Evolutionary conservation across 1,140 invertebrate genomes (phyloP), one percentile per base, ranked within the genome.

Genomic region (Monomorium pharaonis): DNA sequence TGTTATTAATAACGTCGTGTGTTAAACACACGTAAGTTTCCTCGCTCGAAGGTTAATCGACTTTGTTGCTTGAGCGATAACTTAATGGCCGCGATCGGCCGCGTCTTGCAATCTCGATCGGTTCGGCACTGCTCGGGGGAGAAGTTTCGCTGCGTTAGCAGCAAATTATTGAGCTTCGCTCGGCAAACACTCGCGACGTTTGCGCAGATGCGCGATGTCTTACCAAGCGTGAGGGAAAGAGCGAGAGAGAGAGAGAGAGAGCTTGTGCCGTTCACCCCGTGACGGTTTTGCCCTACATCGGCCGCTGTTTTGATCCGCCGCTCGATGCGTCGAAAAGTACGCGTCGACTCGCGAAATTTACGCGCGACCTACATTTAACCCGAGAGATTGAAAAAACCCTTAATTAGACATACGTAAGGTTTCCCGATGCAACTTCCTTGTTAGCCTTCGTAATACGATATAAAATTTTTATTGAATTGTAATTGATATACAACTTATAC

Each of bases 221-320:
- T 76, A 63, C 75, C 63, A 49, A 78, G 60, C 27, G 60, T 7
- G 76, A 78, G 76, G 49, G 74, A 49, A 63, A 30, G 60, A 47
- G 74, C 60, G n/a, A n/a, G n/a, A n/a, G n/a, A n/a, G n/a, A n/a
- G n/a, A 33, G 60, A 76, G 74, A 49, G 72, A 30, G 60, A 47
- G 74, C 60, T 86, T 74, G 85, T 87, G 80, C 72, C 89, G 65
- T 90, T 90, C 88, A 90, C 89, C 89, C 65, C 88, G 60, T 72
- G 47, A 77, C 86, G 88, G 65, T 85, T 90, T 75, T 90, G 89
- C 49, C 89, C 89, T 75, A 90, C 83, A 90, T 90, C 49, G 62
- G 58, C 3, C 49, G 85, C 70, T 75, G 58, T 86, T 86, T 84
- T 84, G 76, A 86, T 84, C 83, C 67, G 69, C 44, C 69, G 65